Base-by-base conservation (phyloP, 2,888 invertebrate genomes). In the Andrena dorsata region DNA sequence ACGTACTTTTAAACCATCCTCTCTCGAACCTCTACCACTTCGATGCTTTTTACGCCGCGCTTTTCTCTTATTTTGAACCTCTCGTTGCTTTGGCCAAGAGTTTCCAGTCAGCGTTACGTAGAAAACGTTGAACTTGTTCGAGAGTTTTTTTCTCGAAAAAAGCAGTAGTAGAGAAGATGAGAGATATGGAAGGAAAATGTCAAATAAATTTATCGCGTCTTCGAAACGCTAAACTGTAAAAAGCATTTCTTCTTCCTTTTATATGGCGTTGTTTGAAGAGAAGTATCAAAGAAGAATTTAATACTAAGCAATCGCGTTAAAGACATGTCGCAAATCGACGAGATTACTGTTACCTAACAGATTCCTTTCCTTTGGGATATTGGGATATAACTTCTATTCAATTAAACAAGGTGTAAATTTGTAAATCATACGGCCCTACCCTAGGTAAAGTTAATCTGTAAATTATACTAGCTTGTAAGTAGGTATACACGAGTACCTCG, bases 11-110 rank as follows among this genome's bases (percentile, higher is more conserved):
- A 83, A 81, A 83, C 77, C 83, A 77, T 28, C 71, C 82, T 49
- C 75, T 72, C 76, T 41, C 71, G 26, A 58, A 49, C 79, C 88
- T 87, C 86, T 90, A 88, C 88, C 88, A 90, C 90, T 90, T 89
- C 86, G 89, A 90, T 87, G 90, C 91, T 91, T 90, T 91, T 88
- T 87, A 87, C 86, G 89, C 86, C 82, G 84, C 84, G 83, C 80
- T 86, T 88, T 83, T 78, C 82, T 82, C 75, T 83, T 82, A 82
- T 87, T 87, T 89, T 84, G 80, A 87, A 90, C 90, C 87, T 89
- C 89, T 76, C 90, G 89, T 87, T 84, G 85, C 84, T 80, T 81
- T 79, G 85, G 82, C 81, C 81, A 80, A 85, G 82, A 88, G 88
- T 84, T 89, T 84, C 82, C 86, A 90, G 89, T 90, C 88, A 89